Evolutionary conservation across 2,888 invertebrate species (phyloP), one percentile per base, ranked within the genome.

Genomic region (Cylindroiulus punctatus): DNA sequence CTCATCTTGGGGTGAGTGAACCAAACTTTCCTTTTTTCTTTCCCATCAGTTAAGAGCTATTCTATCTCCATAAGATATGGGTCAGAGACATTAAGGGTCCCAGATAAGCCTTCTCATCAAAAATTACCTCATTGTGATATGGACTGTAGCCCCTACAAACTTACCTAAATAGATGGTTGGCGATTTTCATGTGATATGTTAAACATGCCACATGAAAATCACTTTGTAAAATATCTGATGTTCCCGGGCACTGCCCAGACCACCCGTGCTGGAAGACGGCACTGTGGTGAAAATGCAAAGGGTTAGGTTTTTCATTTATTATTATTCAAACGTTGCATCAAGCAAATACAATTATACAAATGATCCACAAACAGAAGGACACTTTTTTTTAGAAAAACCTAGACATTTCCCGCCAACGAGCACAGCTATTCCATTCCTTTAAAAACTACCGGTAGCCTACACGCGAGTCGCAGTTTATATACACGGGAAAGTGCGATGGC

Each of bases 1-100:
- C 90, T 92, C 57, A 93, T 98, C 88, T 95, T 96, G 32, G 97
- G 97, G 97, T 97, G 91, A 95, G 96, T 94, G 84, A 42, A 86
- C 36, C 86, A 87, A 22, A 32, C 0, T 5, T 44, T 84, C 40
- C 30, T 84, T 76, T 7, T n/a, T 57, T 83, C 19, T 10, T 30
- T 81, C n/a, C n/a, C n/a, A n/a, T n/a, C n/a, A 81, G 30, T 81
- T 36, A n/a, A n/a, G n/a, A n/a, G n/a, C n/a, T n/a, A n/a, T n/a
- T n/a, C n/a, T n/a, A n/a, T n/a, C n/a, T n/a, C n/a, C n/a, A n/a
- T n/a, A n/a, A n/a, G n/a, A n/a, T n/a, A n/a, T n/a, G n/a, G n/a
- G n/a, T n/a, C n/a, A n/a, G n/a, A n/a, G n/a, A n/a, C n/a, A n/a
- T n/a, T n/a, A n/a, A n/a, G n/a, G n/a, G n/a, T n/a, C n/a, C n/a